These are phyloP conservation scores for Pocillopora meandrina DNA, from an alignment of 92 coral and sea anemone species.

Conservation along the genomic window DNA sequence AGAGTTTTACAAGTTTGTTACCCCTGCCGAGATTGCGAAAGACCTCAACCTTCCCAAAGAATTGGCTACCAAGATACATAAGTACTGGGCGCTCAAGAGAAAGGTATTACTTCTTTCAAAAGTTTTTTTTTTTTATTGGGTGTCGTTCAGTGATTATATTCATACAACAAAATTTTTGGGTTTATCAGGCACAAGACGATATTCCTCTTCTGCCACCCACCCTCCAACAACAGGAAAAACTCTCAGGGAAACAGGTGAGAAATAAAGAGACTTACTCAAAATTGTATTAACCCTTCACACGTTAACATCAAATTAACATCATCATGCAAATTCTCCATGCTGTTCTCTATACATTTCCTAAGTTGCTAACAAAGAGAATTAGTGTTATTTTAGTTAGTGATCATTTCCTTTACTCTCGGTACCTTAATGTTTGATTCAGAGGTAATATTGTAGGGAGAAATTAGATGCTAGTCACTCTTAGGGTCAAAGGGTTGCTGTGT, in stretches of 20 bases:
- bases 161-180: not conserved
- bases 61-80: constrained; percentile 75
- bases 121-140: not conserved
- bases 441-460: no score
- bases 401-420: no score
- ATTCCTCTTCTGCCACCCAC: constrained; percentile 93
- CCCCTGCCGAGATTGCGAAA: constrained; percentile 72
- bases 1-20: constrained; percentile 87
- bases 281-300: no score
- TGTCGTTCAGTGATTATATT: not conserved
- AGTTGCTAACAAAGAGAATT: no score
- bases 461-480: no score
- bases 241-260: constrained; percentile 91
- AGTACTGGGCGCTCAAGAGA: constrained; percentile 96
- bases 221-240: constrained; percentile 87
- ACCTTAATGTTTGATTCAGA: no score
- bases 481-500: no score
- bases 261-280: not conserved
- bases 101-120: constrained; percentile 57
- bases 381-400: no score
- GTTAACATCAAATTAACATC: no score
- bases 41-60: constrained; percentile 83
- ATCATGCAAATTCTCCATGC: no score
- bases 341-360: no score
- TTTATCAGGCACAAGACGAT: constrained; percentile 83